Conservation (phyloP, 2,797 vertebrate genomes). For the Florisuga fusca region DNA sequence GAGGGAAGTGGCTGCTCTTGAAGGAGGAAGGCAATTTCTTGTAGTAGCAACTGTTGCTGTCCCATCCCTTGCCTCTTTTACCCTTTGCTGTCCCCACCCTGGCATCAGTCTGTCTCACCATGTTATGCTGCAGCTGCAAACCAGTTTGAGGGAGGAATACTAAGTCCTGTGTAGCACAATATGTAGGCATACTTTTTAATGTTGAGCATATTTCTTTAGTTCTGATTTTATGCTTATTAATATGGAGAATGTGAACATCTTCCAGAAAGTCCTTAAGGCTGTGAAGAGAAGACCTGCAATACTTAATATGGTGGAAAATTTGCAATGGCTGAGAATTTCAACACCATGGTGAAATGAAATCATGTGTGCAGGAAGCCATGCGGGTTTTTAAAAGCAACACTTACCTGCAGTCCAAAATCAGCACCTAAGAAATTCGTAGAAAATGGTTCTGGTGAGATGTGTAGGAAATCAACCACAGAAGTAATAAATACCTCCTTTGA, state of each 20-base stretch:
- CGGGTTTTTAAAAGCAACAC: neutral
- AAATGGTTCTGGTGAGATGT: neutral
- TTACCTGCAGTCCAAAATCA: neutral
- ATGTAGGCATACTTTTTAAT: neutral
- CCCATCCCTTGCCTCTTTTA: fast-evolving
- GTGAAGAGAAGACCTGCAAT: neutral
- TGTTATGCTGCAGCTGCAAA: neutral
- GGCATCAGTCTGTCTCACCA: neutral
- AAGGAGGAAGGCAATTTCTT: neutral
- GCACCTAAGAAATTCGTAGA: neutral
- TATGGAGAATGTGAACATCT: neutral
- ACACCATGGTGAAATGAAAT: neutral
- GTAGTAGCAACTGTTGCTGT: neutral
- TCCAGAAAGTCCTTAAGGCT: neutral
- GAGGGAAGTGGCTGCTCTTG: neutral
- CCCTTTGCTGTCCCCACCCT: neutral
- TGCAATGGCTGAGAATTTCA: neutral
- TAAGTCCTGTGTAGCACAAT: neutral
- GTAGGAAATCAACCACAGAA: neutral
- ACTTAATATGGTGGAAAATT: neutral
- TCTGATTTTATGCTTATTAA: neutral
- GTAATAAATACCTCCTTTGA: neutral
- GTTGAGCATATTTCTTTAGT: neutral
- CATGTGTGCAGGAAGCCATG: neutral
- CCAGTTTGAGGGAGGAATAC: neutral